phyloP scores from a whole-genome alignment of 2,797 vertebrate species.

The Eurystomus glaucurus region DNA sequence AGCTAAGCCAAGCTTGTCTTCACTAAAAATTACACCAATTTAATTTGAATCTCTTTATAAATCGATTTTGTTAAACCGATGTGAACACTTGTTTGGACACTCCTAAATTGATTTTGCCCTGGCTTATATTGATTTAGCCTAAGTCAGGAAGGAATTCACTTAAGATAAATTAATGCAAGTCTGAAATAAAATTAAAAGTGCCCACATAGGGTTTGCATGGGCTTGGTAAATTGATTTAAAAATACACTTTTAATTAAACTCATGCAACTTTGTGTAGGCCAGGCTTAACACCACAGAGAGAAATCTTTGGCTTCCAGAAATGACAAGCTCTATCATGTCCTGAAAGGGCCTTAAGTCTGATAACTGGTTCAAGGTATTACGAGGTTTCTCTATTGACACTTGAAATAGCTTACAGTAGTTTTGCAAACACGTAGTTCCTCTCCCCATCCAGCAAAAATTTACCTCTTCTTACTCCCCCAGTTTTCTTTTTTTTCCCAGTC shows the following conservation, averaged over 20 bases:
- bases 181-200: constrained; percentile 59
- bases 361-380: background rate
- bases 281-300: background rate
- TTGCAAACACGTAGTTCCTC: background rate
- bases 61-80: constrained; percentile 70
- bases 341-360: background rate
- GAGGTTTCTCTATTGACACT: background rate
- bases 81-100: constrained; percentile 75
- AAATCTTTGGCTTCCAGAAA: background rate
- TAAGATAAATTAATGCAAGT: constrained; percentile 72
- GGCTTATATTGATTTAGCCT: constrained; percentile 71
- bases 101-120: constrained; percentile 74
- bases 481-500: background rate
- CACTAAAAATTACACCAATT: constrained; percentile 28
- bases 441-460: background rate
- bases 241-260: constrained; percentile 59
- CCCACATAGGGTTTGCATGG: constrained; percentile 41
- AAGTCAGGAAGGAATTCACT: constrained; percentile 78
- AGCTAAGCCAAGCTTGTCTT: constrained; percentile 46
- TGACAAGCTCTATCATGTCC: background rate
- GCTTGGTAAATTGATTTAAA: constrained; percentile 52
- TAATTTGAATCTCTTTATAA: constrained; percentile 72
- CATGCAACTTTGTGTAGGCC: background rate
- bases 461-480: fast-evolving
- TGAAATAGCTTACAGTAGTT: background rate